These are phyloP conservation scores for Emydoidea blandingii DNA, from an alignment of 2,797 vertebrate genomes.

Conservation along the genomic window DNA sequence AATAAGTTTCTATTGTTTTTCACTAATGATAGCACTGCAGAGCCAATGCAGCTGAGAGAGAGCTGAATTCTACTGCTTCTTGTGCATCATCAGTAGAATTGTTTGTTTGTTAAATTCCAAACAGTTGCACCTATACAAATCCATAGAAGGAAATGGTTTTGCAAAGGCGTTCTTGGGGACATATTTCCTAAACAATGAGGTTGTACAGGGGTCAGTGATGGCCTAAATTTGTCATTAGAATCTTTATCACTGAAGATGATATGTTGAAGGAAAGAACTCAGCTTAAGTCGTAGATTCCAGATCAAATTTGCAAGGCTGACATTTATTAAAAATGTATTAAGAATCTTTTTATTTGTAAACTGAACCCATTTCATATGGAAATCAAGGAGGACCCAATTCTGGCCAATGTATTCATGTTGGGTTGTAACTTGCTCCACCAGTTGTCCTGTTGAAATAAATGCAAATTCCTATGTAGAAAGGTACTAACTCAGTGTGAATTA, in stretches of 20 bases:
- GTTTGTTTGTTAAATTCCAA: not conserved
- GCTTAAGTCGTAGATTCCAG: too few relatives aligned
- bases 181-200: not conserved
- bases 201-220: not conserved
- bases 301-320: too few relatives aligned
- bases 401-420: not conserved
- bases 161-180: not conserved
- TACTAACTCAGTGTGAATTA: not conserved
- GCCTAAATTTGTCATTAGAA: not conserved
- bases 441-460: not conserved
- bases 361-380: too few relatives aligned
- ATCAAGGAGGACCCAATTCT: not conserved
- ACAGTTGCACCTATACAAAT: not conserved
- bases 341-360: too few relatives aligned
- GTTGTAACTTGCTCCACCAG: not conserved
- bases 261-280: not conserved
- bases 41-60: not conserved
- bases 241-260: not conserved
- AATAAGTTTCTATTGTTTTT: not conserved
- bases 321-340: too few relatives aligned
- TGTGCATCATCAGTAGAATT: rapidly evolving
- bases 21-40: not conserved
- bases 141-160: not conserved
- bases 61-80: not conserved
- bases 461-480: not conserved